Base-by-base conservation (phyloP, 2,888 invertebrate genomes). In the Sarcophaga caerulescens region DNA sequence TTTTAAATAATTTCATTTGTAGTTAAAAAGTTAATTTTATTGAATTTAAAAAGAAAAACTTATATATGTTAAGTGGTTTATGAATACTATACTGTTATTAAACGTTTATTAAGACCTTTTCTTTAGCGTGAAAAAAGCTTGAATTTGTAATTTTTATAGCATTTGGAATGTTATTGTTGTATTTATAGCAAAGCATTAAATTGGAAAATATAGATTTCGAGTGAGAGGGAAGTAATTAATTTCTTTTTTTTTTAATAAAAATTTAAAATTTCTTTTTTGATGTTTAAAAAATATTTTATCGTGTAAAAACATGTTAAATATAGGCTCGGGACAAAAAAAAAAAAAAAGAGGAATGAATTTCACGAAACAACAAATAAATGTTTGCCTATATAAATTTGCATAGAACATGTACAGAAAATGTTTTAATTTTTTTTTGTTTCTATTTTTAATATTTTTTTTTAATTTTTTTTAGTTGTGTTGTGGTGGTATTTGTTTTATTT, bases 111-210 rank as follows among this genome's bases (percentile, higher is more conserved):
- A 19, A 63, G 63, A 25, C 25, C 10, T 35, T 59, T 23, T 73
- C 25, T n/a, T 35, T 35, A 35, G 35, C 11, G 0, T 60, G 21
- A 59, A 57, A 63, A 25, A 52, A 19, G 57, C 57, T 57, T 65
- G 44, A 74, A 63, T 47, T 25, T 63, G 57, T 52, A 79, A 71
- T 75, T 57, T 74, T 69, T 35, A 10, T 35, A 35, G 62, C 81
- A 75, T 35, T 68, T 73, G 21, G 23, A 74, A 10, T 80, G 57
- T 19, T 62, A 19, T 57, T 74, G 19, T 78, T 81, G 60, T 77
- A 73, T 77, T 69, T 85, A 74, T 71, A 77, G 81, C 76, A 52
- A 73, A 57, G 44, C 76, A 68, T 68, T 63, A 71, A 44, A 35
- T 35, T 35, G 52, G 60, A 60, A n/a, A 57, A 60, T 71, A 12